Conservation (phyloP, 2,113 vertebrate species). For the Leiothrix lutea region DNA sequence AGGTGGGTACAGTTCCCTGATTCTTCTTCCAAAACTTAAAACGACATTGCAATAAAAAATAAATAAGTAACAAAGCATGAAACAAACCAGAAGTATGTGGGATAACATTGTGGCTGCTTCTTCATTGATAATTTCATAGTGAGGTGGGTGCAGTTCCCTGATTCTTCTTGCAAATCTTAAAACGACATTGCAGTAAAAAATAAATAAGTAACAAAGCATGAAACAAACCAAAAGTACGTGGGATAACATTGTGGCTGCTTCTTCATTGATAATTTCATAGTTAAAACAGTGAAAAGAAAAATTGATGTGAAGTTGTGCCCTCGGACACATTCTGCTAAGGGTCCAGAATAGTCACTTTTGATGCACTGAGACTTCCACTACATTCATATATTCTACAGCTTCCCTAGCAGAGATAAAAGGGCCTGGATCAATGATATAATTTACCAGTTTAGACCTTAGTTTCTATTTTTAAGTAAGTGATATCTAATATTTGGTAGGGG, state of each 20-base stretch:
- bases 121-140: not conserved
- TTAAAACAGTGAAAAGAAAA: not conserved
- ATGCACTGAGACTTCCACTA: not conserved
- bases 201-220: not conserved
- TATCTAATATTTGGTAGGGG: not conserved
- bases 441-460: not conserved
- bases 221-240: not conserved
- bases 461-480: conserved; percentile 28
- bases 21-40: not conserved
- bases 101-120: not conserved
- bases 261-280: not conserved
- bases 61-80: not conserved
- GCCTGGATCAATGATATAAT: conserved; percentile 21
- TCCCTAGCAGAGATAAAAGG: not conserved
- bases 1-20: not conserved
- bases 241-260: not conserved
- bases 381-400: not conserved
- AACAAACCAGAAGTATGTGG: not conserved
- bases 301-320: not conserved
- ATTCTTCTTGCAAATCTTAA: not conserved
- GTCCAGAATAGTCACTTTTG: not conserved
- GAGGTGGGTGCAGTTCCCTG: too few relatives aligned
- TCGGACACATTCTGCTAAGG: not conserved
- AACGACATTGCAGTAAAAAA: not conserved
- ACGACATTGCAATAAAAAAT: not conserved